Evolutionary conservation across 2,888 invertebrate genomes (phyloP).

Genomic region (Timandra comae): DNA sequence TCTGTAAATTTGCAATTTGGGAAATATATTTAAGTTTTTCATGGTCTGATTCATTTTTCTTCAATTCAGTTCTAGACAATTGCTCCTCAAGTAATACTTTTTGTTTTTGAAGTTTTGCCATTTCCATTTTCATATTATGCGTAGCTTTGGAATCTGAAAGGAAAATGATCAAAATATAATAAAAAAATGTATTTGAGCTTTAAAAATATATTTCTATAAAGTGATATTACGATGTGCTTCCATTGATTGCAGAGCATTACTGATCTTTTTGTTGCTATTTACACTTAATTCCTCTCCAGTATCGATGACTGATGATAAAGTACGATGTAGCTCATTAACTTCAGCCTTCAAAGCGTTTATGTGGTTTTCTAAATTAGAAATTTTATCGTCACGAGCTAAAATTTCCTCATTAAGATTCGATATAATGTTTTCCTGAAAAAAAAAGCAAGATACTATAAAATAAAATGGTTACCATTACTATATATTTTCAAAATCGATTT

Average conservation of each 20-base stretch:
- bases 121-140: constrained; percentile 63
- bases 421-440: constrained; percentile 48
- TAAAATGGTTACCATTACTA: not conserved
- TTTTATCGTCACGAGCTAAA: constrained; percentile 45
- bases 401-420: constrained; percentile 43
- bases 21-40: constrained; percentile 41
- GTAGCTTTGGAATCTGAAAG: constrained; percentile 61
- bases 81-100: constrained; percentile 42
- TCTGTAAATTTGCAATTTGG: constrained; percentile 38
- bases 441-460: not conserved
- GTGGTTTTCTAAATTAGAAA: constrained; percentile 56
- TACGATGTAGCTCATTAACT: constrained; percentile 42
- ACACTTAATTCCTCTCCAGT: constrained; percentile 50
- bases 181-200: too few species aligned
- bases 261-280: constrained; percentile 40
- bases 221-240: constrained; percentile 68
- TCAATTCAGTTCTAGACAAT: constrained; percentile 37
- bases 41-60: constrained; percentile 34
- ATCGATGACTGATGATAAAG: constrained; percentile 39
- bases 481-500: not conserved
- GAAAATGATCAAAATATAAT: too few species aligned
- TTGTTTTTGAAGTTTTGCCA: constrained; percentile 46
- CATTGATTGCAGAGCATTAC: constrained; percentile 42
- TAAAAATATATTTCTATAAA: too few species aligned
- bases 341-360: constrained; percentile 59